phyloP scores from a whole-genome alignment of 2,888 invertebrate genomes.

The Agelastica alni region DNA sequence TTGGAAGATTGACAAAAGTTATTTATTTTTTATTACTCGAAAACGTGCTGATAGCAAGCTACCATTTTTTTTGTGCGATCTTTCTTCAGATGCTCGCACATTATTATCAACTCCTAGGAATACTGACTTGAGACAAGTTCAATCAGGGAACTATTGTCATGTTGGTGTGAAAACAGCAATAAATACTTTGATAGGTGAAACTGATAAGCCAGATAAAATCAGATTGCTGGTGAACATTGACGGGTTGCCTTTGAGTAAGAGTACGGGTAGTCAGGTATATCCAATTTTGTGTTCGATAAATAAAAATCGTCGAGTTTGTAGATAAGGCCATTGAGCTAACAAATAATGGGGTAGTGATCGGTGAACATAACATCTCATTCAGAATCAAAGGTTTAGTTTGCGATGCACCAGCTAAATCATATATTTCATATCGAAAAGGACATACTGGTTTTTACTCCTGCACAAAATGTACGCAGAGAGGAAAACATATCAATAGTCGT shows the following conservation, averaged over 20 bases:
- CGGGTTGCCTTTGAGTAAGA: constrained; percentile 7
- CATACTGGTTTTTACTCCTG: constrained; percentile 14
- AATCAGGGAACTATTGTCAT: constrained; percentile 7
- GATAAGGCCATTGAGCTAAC: constrained; percentile 9
- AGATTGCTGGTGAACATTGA: constrained; percentile 5
- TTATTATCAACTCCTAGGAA: constrained; percentile 4
- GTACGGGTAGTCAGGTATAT: constrained; percentile 12
- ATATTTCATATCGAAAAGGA: constrained; percentile 5
- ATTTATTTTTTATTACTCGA: too few species aligned
- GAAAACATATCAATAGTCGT: constrained; percentile 8
- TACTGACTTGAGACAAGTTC: constrained; percentile 4
- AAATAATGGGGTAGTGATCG: constrained; percentile 14
- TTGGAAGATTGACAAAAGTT: too few species aligned
- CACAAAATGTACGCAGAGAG: constrained; percentile 13
- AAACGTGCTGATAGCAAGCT: too few species aligned
- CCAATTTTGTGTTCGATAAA: constrained; percentile 5
- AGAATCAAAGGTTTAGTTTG: constrained; percentile 7
- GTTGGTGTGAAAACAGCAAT: constrained; percentile 7
- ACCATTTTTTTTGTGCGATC: too few species aligned
- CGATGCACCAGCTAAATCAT: constrained; percentile 18
- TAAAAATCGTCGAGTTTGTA: constrained; percentile 4
- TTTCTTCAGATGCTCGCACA: constrained; percentile 5
- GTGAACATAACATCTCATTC: background rate
- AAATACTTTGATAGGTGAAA: constrained; percentile 1
- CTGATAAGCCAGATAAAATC: background rate